Base-by-base conservation (phyloP, 2,888 invertebrate genomes). In the Galerucella calmariensis region DNA sequence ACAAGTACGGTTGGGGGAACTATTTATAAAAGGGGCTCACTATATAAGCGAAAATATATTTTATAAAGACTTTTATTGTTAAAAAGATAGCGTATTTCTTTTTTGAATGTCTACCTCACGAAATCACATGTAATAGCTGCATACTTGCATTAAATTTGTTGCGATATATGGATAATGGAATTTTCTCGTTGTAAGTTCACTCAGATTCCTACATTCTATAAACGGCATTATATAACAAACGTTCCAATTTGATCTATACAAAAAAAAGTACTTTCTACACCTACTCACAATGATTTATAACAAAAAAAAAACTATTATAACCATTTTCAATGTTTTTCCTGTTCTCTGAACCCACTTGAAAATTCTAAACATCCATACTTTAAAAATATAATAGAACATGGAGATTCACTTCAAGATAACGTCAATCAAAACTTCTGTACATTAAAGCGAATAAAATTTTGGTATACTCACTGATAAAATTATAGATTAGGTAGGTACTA, bases 371-470 rank as follows among this genome's bases (percentile, higher is more conserved):
- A 67, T 14, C 35, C 27, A 56, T 67, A 27, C 20, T 41, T 68
- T 61, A 12, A 27, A 51, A 62, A 69, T 35, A 63, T 69, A 53
- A 63, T 62, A 63, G 51, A 69, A 53, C 53, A 69, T 35, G 53
- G 8, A 62, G 69, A 69, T 69, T 61, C 63, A 35, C 69, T 69
- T 62, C 41, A n/a, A 69, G 69, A 69, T 69, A 69, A 63, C 48
- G 53, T 69, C 69, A 69, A 69, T 69, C 69, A 69, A 53, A 69
- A 69, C 69, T 69, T 69, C 69, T 69, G 62, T 69, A 63, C 24
- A 69, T n/a, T 10, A 62, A 48, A 24, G 35, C 41, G 46, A 68
- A 68, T 68, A 68, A 59, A 41, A n/a, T 41, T 11, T 16, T 20
- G 46, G 62, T 41, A 62, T 35, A 62, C 62, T 62, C 35, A 41